Base-by-base conservation (phyloP, 2,888 invertebrate species). In the Sphaerophoria taeniata region DNA sequence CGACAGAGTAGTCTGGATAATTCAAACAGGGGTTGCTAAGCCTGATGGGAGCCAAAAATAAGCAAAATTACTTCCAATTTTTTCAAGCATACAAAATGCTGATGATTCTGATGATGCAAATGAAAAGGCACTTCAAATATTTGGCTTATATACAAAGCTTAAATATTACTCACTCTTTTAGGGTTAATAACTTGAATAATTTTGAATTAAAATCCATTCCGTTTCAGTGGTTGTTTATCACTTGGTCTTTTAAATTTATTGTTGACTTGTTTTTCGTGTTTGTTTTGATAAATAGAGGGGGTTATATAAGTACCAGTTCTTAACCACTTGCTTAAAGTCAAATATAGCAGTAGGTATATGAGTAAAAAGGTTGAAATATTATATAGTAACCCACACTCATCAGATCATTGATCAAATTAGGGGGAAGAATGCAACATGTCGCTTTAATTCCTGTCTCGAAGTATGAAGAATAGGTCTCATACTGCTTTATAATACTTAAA, bases 161-260 rank as follows among this genome's bases (percentile, higher is more conserved):
- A 3, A 43, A 43, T 1, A 63, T 47, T 16, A 1, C 24, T 24
- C 24, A 24, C 24, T 24, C 31, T 11, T 34, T n/a, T 11, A 14
- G 33, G 14, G 63, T 63, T 61, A 47, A 47, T 61, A 14, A 47
- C 14, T 47, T 61, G 45, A 61, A 61, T 61, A 14, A 33, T 61
- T 61, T 61, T 14, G 31, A 61, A 47, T 47, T 61, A 31, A 61
- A 60, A 43, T 43, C 24, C 3, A n/a, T 16, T 31, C 39, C 24
- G 24, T 16, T 24, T 58, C 16, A 16, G 14, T 58, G 14, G 11
- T 24, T 24, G 16, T 36, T 39, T 4, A 33, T 47, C 0, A 14
- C 4, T 56, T 60, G 16, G 4, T 58, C 36, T 36, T 11, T 9
- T 43, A 6, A 0, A 6, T 7, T 39, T 43, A 3, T 9, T 7